phyloP scores from a whole-genome alignment of 2,113 vertebrate genomes.

The Asarcornis scutulata region DNA sequence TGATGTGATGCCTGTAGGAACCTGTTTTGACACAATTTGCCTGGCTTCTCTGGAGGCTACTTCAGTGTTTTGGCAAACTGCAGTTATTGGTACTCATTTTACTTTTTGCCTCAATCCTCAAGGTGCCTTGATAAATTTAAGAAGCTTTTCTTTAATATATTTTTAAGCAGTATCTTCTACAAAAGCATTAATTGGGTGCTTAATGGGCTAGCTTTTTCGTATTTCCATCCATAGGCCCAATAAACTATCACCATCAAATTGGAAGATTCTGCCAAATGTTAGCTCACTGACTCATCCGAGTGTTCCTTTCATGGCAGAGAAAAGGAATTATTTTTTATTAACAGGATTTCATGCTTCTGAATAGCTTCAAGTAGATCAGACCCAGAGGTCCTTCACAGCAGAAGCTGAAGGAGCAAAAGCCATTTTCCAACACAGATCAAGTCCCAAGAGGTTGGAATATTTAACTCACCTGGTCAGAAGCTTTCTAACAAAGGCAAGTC shows the following conservation, averaged over 20 bases:
- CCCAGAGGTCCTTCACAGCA: neutral
- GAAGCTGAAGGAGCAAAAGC: constrained; percentile 1
- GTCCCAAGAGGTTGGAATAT: neutral
- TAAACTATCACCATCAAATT: neutral
- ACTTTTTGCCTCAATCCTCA: neutral
- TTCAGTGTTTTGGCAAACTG: neutral
- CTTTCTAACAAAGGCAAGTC: neutral
- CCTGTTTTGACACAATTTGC: constrained; percentile 15
- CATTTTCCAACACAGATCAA: neutral
- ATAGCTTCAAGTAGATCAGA: neutral
- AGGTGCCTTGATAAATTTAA: neutral
- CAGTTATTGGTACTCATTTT: neutral
- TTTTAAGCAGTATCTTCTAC: neutral
- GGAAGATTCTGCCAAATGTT: neutral
- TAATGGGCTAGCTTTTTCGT: neutral
- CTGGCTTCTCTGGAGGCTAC: neutral
- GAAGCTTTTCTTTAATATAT: neutral
- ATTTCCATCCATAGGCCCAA: neutral
- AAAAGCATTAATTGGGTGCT: neutral
- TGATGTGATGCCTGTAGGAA: neutral
- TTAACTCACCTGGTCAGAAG: neutral
- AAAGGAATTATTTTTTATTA: neutral
- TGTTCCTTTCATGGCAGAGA: neutral
- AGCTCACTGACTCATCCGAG: neutral
- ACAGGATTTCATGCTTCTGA: neutral